These are phyloP conservation scores for Tetragonula carbonaria DNA, from an alignment of 2,888 invertebrate genomes.

Conservation along the genomic window DNA sequence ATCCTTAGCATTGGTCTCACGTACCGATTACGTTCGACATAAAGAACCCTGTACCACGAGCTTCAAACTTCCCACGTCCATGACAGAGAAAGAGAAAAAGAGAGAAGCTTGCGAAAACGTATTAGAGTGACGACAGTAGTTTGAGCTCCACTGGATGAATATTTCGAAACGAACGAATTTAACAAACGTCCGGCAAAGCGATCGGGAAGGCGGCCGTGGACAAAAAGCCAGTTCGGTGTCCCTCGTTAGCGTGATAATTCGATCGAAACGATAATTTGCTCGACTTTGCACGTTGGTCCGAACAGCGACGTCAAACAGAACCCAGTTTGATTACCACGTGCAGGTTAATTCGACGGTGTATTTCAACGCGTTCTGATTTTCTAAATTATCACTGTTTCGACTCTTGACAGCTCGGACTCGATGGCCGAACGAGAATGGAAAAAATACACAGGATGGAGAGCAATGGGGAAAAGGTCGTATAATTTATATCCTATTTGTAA, in stretches of 20 bases:
- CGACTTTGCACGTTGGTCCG: conserved; percentile 30
- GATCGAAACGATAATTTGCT: conserved; percentile 41
- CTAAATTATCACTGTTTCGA: not conserved
- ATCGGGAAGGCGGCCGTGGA: not conserved
- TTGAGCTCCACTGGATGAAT: not conserved
- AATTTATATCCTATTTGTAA: too few relatives aligned
- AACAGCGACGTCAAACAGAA: conserved; percentile 38
- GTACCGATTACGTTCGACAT: not conserved
- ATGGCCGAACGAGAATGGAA: not conserved
- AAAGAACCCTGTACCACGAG: not conserved
- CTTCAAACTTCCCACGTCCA: not conserved
- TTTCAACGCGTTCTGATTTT: conserved; percentile 14
- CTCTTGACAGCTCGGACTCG: not conserved
- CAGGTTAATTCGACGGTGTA: conserved; percentile 23
- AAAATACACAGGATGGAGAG: not conserved
- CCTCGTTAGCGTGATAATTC: conserved; percentile 26
- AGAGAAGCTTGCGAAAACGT: not conserved
- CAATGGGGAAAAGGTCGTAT: too few relatives aligned
- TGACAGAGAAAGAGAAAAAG: not conserved
- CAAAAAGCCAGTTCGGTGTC: not conserved
- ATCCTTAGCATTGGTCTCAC: not conserved
- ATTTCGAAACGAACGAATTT: not conserved
- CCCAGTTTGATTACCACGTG: conserved; percentile 22
- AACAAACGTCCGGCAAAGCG: not conserved
- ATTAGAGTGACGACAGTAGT: not conserved